Evolutionary conservation across 2,888 invertebrate genomes (phyloP).

Genomic region (Pandemis heparana): DNA sequence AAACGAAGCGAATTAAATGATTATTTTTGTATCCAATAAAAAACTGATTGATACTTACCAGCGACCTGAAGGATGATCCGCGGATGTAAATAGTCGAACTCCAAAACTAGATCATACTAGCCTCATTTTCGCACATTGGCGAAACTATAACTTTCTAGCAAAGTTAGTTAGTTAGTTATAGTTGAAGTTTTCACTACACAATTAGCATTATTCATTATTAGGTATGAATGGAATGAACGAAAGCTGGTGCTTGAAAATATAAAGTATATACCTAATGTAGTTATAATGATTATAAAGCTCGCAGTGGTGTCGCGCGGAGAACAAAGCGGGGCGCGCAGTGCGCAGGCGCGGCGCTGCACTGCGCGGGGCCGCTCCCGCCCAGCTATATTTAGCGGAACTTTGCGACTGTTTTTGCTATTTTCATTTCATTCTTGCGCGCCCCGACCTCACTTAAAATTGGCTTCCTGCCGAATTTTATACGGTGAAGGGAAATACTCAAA

Average conservation of each 20-base stretch:
- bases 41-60: slow-evolving; percentile 55
- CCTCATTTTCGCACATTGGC: slow-evolving; percentile 53
- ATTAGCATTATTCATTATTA: slow-evolving; percentile 39
- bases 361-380: slow-evolving; percentile 63
- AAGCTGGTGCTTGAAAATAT: background rate
- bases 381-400: slow-evolving; percentile 83
- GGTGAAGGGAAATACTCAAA: slow-evolving; percentile 32
- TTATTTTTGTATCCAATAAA: slow-evolving; percentile 20
- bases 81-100: slow-evolving; percentile 56
- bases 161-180: no score
- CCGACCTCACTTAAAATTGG: slow-evolving; percentile 71
- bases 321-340: slow-evolving; percentile 67
- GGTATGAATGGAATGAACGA: background rate
- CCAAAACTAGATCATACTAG: slow-evolving; percentile 65
- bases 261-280: slow-evolving; percentile 11
- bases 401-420: slow-evolving; percentile 84
- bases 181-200: slow-evolving; percentile 2
- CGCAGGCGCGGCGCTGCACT: slow-evolving; percentile 53
- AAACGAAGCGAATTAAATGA: background rate
- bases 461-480: slow-evolving; percentile 59
- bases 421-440: slow-evolving; percentile 78
- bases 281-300: slow-evolving; percentile 7
- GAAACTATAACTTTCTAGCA: background rate
- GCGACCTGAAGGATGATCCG: slow-evolving; percentile 61
- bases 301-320: slow-evolving; percentile 34